Base-by-base conservation (phyloP, 2,888 invertebrate genomes). In the Myopa tessellatipennis region DNA sequence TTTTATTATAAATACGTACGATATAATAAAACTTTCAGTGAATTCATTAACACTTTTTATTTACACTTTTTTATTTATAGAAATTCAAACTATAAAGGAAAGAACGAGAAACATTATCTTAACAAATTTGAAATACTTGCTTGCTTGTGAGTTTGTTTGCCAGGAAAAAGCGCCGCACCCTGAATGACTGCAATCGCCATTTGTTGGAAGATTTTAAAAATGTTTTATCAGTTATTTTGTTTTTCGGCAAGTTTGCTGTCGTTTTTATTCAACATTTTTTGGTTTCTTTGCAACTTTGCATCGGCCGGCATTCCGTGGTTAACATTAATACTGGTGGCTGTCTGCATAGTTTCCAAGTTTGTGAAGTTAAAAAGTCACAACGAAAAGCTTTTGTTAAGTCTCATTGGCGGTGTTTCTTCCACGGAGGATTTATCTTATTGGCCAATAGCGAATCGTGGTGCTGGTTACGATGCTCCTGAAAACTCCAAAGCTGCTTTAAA, bases 381-480 rank as follows among this genome's bases (percentile, higher is more conserved):
- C 78, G 88, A 88, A 69, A 89, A 89, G 78, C 83, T 84, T 8
- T 81, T 89, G 40, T 83, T 86, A 0, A 85, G 84, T 52, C 78
- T 89, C 38, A 79, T 88, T 26, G 88, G 87, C 12, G 83, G 83
- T 74, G 83, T 14, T 10, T 81, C 77, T 36, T 83, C 83, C 18
- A 84, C 85, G 14, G 86, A 88, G 79, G 89, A 89, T 76, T 83
- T 88, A 75, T 86, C 88, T 61, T 88, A 87, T 78, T 89, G 89
- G 89, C 87, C 89, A 58, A 87, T 89, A 72, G 89, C 89, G 1
- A 88, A 88, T 83, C 86, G 87, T 18, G 89, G 88, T 68, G 89
- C 88, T 78, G 87, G 87, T 55, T 89, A 88, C 81, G 89, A 89
- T 84, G 88, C 88, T 34, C 89, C 89, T 1, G 89, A 89, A 80